A percentile compares a stretch with the other conserved stretches of the same genome.
Evolutionary conservation across 2,797 vertebrate genomes (phyloP).

Genomic region (Enteromius radiatus): DNA sequence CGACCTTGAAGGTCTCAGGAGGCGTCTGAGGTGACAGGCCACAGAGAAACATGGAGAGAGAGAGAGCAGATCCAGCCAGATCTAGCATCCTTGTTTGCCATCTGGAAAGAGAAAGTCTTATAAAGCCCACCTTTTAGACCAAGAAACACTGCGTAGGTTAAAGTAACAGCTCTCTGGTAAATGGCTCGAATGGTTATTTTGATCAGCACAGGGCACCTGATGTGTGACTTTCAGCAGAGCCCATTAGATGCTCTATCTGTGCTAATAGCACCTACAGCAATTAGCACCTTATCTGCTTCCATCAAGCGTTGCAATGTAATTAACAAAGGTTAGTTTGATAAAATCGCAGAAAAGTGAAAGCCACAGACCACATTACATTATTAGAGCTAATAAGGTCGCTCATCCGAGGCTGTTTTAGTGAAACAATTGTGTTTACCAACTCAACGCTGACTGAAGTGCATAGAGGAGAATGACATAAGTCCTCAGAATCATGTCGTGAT

Average conservation of each 20-base stretch:
- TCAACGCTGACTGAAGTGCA: not conserved
- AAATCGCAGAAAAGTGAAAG: conserved; percentile 27
- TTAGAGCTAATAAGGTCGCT: not conserved
- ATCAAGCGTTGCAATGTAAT: conserved; percentile 10
- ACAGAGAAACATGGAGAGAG: not conserved
- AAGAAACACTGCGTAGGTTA: not conserved
- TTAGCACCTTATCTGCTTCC: conserved; percentile 12
- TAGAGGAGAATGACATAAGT: not conserved
- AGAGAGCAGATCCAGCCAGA: conserved; percentile 15
- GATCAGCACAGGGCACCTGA: not conserved
- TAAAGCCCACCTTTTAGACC: not conserved
- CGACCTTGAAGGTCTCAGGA: conserved; percentile 26
- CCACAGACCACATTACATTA: conserved; percentile 9
- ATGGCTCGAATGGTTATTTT: conserved; percentile 4
- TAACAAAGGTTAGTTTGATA: conserved; percentile 26
- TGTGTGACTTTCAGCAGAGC: not conserved
- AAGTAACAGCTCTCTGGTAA: not conserved
- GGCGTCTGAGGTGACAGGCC: conserved; percentile 16
- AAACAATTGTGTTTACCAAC: conserved; percentile 11
- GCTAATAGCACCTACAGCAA: conserved; percentile 15
- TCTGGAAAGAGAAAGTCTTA: conserved; percentile 16
- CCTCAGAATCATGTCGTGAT: not conserved
- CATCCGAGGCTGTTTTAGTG: not conserved
- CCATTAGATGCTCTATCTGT: not conserved
- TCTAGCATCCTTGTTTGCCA: conserved; percentile 16